Conservation (phyloP, 1,140 invertebrate species). For the Apis cerana region DNA sequence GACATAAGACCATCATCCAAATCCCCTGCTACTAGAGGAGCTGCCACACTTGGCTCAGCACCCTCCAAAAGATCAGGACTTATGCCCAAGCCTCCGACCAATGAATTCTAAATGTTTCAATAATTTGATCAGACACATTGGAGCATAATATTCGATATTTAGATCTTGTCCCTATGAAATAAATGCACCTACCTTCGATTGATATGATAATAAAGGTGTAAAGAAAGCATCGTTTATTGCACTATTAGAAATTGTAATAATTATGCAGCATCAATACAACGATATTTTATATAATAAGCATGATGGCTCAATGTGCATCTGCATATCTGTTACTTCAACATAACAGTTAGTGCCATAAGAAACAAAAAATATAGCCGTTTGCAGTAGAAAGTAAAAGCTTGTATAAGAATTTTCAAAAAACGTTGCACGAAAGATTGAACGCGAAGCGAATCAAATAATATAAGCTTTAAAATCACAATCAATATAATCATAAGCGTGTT, state of each 20-base stretch:
- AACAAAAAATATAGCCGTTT: background rate
- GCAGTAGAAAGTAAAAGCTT: slow-evolving; percentile 2
- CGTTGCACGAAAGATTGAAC: background rate
- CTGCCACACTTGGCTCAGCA: slow-evolving; percentile 77
- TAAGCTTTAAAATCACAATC: slow-evolving; percentile 31
- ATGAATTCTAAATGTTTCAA: slow-evolving; percentile 76
- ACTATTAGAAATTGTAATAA: slow-evolving; percentile 9
- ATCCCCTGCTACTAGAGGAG: slow-evolving; percentile 81
- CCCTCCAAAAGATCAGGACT: slow-evolving; percentile 79
- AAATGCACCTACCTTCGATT: slow-evolving; percentile 26
- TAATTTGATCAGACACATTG: slow-evolving; percentile 54
- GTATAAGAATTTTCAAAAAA: background rate
- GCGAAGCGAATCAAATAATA: slow-evolving; percentile 35
- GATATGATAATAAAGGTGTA: slow-evolving; percentile 1
- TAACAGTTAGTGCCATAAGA: slow-evolving; percentile 23
- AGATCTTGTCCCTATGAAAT: slow-evolving; percentile 18
- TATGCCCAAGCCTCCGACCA: slow-evolving; percentile 79
- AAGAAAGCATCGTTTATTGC: slow-evolving; percentile 17
- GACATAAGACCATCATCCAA: slow-evolving; percentile 89
- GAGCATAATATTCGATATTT: background rate
- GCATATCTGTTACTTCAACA: slow-evolving; percentile 13
- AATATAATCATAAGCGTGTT: slow-evolving; percentile 24
- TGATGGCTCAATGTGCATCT: slow-evolving; percentile 13
- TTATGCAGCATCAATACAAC: slow-evolving; percentile 10
- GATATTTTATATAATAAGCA: slow-evolving; percentile 12